A percentile compares a stretch with the other conserved stretches of the same genome.
Evolutionary conservation across 2,888 invertebrate genomes (phyloP).

Genomic region (Bursaphelenchus okinawaensis): DNA sequence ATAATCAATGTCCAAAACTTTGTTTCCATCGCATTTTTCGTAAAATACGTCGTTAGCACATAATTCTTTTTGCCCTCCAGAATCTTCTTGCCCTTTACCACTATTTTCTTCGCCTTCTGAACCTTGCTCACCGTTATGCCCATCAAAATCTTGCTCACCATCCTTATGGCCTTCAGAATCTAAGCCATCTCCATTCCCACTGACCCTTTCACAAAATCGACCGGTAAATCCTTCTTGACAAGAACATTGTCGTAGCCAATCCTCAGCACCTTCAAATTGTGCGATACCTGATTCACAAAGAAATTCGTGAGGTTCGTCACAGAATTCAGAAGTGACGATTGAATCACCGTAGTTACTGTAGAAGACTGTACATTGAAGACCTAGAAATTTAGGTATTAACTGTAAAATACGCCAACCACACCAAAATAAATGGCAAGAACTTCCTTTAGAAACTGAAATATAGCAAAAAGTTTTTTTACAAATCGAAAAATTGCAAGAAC

Average conservation of each 20-base stretch:
- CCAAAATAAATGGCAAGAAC: too few relatives aligned
- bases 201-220: slow-evolving; percentile 36
- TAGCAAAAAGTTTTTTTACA: too few relatives aligned
- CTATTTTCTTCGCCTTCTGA: slow-evolving; percentile 13
- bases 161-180: background rate
- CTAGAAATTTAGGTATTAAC: background rate
- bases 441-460: too few relatives aligned
- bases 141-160: background rate
- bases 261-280: slow-evolving; percentile 9
- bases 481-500: too few relatives aligned
- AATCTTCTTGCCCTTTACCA: too few relatives aligned
- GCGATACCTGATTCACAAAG: slow-evolving; percentile 19
- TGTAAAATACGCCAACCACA: too few relatives aligned
- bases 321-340: slow-evolving; percentile 7
- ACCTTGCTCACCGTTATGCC: too few relatives aligned
- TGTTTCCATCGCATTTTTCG: slow-evolving; percentile 29
- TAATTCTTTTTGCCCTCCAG: background rate
- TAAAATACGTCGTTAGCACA: slow-evolving; percentile 27
- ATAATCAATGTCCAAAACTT: slow-evolving; percentile 38
- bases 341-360: background rate
- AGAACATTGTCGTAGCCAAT: slow-evolving; percentile 32
- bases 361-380: background rate
- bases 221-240: slow-evolving; percentile 32
- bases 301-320: slow-evolving; percentile 22
- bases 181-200: too few relatives aligned